Percentiles rank a stretch among this genome's conserved stretches.
These are phyloP conservation scores for Mastacembelus armatus DNA, from an alignment of 2,797 vertebrate genomes.

Conservation along the genomic window DNA sequence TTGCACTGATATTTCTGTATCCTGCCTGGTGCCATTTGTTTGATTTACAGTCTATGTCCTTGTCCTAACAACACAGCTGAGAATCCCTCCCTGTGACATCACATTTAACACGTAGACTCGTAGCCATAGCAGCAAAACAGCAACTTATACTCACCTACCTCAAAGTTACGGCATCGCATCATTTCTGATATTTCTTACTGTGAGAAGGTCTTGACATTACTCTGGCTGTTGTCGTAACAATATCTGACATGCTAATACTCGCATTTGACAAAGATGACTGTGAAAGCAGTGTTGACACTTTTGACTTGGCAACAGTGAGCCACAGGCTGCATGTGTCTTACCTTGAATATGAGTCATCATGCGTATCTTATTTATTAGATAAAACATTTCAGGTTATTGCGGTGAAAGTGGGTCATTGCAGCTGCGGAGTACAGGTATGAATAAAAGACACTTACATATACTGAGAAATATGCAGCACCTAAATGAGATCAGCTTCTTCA, in stretches of 20 bases:
- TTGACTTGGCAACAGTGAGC: background rate
- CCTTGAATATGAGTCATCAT: too few relatives aligned
- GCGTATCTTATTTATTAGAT: too few relatives aligned
- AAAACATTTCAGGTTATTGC: too few relatives aligned
- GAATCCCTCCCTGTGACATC: conserved; percentile 29
- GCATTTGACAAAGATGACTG: background rate
- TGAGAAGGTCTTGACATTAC: background rate
- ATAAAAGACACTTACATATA: too few relatives aligned
- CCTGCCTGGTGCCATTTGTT: conserved; percentile 22
- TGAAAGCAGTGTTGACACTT: background rate
- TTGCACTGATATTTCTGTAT: conserved; percentile 54
- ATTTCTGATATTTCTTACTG: background rate
- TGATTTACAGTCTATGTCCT: conserved; percentile 49
- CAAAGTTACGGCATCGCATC: background rate
- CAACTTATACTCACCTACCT: conserved; percentile 12
- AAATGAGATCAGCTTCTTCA: too few relatives aligned
- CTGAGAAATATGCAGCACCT: too few relatives aligned
- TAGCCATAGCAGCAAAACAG: conserved; percentile 14
- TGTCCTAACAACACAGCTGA: conserved; percentile 35
- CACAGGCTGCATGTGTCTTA: background rate
- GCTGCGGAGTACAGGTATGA: too few relatives aligned
- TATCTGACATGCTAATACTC: background rate
- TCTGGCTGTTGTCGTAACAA: background rate
- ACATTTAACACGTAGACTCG: conserved; percentile 44
- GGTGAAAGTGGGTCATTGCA: too few relatives aligned